A percentile compares a stretch with the other conserved stretches of the same genome.
Conservation (phyloP, 1,140 invertebrate genomes). For the Bombyx mandarina region DNA sequence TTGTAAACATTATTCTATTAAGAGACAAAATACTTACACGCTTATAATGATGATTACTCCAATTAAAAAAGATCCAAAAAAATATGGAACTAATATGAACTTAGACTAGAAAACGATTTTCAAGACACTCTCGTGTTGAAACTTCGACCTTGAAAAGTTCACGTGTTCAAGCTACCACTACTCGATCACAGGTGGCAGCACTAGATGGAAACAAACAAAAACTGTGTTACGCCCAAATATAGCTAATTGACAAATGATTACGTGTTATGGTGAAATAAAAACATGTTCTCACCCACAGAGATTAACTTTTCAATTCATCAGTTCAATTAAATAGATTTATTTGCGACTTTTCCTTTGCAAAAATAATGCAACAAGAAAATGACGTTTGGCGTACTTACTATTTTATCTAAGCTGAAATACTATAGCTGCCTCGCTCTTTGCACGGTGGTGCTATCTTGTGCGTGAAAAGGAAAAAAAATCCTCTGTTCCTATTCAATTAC, state of each 20-base stretch:
- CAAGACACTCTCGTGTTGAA: no score
- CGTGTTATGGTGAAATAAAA: constrained; percentile 60
- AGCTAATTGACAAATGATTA: constrained; percentile 39
- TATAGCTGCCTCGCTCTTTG: constrained; percentile 32
- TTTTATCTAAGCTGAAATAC: constrained; percentile 31
- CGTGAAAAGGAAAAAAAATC: constrained; percentile 24
- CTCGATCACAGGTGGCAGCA: constrained; percentile 27
- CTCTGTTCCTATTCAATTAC: constrained; percentile 35
- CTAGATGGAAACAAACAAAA: constrained; percentile 20
- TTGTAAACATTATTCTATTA: no score
- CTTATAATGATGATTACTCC: no score
- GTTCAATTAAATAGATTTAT: constrained; percentile 30
- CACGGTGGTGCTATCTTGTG: neutral
- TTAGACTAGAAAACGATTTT: no score
- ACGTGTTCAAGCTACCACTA: constrained; percentile 1
- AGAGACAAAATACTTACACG: no score
- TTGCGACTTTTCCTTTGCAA: constrained; percentile 45
- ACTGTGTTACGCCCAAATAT: constrained; percentile 57
- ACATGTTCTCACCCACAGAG: constrained; percentile 23
- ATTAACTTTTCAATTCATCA: constrained; percentile 53
- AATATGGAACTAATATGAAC: no score
- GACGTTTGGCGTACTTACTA: constrained; percentile 50
- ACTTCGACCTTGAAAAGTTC: neutral
- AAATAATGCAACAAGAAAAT: constrained; percentile 58
- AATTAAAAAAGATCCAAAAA: no score